Conservation (phyloP, 2,797 vertebrate genomes). For the Orientallactaga sibirica region DNA sequence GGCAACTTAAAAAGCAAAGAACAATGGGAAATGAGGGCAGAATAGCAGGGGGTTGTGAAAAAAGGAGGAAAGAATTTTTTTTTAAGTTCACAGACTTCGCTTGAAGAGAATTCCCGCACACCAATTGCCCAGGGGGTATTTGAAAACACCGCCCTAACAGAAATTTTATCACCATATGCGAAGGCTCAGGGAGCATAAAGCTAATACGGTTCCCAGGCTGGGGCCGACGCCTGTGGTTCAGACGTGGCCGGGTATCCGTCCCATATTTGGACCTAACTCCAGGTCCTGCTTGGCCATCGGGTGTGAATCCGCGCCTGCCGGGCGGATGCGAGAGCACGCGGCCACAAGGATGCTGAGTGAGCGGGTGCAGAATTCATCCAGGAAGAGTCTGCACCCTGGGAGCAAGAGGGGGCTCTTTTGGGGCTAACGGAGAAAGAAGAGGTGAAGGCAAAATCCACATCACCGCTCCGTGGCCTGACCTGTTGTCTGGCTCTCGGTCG, state of each 20-base stretch:
- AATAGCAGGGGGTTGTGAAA: slow-evolving; percentile 40
- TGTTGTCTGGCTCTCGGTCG: slow-evolving; percentile 27
- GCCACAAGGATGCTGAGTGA: not conserved
- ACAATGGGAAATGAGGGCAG: slow-evolving; percentile 78
- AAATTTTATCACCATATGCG: slow-evolving; percentile 69
- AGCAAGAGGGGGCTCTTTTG: slow-evolving; percentile 54
- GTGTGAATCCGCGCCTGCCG: not conserved
- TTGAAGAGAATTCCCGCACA: slow-evolving; percentile 81
- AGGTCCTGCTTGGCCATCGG: not conserved
- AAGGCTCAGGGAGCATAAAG: slow-evolving; percentile 34
- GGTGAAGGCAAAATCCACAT: slow-evolving; percentile 39
- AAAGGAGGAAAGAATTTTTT: slow-evolving; percentile 68
- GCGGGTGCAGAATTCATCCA: slow-evolving; percentile 41
- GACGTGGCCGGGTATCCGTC: not conserved
- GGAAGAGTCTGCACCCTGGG: slow-evolving; percentile 13
- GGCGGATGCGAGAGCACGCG: not conserved
- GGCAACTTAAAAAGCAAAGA: slow-evolving; percentile 83
- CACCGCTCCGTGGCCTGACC: slow-evolving; percentile 40
- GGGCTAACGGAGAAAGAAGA: slow-evolving; percentile 33
- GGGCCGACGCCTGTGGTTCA: slow-evolving; percentile 49
- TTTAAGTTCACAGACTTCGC: slow-evolving; percentile 81
- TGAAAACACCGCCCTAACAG: slow-evolving; percentile 78
- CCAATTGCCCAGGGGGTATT: slow-evolving; percentile 82
- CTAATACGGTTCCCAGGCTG: slow-evolving; percentile 7
- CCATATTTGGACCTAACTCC: slow-evolving; percentile 13